Evolutionary conservation across 2,113 vertebrate species (phyloP).

Genomic region (Pseudopipra pipra): DNA sequence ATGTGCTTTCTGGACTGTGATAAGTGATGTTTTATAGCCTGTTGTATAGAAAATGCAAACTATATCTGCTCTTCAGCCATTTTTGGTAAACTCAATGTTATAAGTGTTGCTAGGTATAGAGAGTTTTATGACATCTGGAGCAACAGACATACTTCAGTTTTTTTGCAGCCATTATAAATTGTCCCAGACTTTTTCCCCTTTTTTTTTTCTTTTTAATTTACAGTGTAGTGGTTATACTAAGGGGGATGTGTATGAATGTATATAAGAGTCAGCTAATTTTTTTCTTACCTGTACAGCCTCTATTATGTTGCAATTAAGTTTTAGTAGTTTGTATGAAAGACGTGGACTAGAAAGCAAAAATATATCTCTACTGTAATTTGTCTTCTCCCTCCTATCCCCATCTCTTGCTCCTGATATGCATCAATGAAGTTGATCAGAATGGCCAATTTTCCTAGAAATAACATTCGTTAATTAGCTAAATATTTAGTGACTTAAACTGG

Average conservation of each 20-base stretch:
- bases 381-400: slow-evolving; percentile 57
- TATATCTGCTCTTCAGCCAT: slow-evolving; percentile 97
- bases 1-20: slow-evolving; percentile 99
- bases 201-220: slow-evolving; percentile 67
- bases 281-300: slow-evolving; percentile 80
- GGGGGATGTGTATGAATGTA: slow-evolving; percentile 86
- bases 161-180: slow-evolving; percentile 82
- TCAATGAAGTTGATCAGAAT: slow-evolving; percentile 53
- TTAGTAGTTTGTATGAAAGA: slow-evolving; percentile 82
- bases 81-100: slow-evolving; percentile 97
- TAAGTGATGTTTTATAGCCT: slow-evolving; percentile 99
- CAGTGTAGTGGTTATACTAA: slow-evolving; percentile 79
- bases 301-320: slow-evolving; percentile 80
- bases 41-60: slow-evolving; percentile 99
- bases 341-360: slow-evolving; percentile 80
- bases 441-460: slow-evolving; percentile 47
- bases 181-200: slow-evolving; percentile 70
- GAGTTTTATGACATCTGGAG: slow-evolving; percentile 90
- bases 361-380: slow-evolving; percentile 73
- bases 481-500: slow-evolving; percentile 59
- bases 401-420: slow-evolving; percentile 62
- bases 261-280: slow-evolving; percentile 81
- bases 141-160: slow-evolving; percentile 82
- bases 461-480: slow-evolving; percentile 22
- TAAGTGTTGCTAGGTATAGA: slow-evolving; percentile 99